Conservation (phyloP, 2,113 vertebrate species). For the Prinia subflava region DNA sequence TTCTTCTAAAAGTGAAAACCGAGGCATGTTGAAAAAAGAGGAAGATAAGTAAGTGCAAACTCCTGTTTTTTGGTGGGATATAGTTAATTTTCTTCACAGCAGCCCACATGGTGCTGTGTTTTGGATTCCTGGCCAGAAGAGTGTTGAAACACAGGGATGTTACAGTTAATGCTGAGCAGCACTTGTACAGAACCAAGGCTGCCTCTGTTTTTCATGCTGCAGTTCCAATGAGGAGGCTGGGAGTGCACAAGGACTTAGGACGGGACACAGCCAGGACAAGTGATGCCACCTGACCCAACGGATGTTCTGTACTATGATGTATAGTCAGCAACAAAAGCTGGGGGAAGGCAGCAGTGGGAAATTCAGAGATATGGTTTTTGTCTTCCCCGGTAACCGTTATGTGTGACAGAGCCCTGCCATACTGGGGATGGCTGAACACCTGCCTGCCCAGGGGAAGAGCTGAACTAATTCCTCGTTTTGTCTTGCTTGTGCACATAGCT, state of each 20-base stretch:
- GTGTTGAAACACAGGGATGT: neutral
- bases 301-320: neutral
- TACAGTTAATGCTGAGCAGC: neutral
- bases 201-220: neutral
- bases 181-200: neutral
- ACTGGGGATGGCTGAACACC: neutral
- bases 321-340: neutral
- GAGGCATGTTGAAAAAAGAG: neutral
- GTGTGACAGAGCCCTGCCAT: accelerated
- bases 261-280: neutral
- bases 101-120: neutral
- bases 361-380: accelerated
- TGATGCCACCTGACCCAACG: neutral
- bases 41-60: neutral
- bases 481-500: neutral
- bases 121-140: neutral
- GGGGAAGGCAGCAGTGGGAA: neutral
- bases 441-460: neutral
- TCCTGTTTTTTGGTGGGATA: neutral
- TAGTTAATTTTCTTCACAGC: neutral
- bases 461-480: neutral
- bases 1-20: neutral
- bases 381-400: accelerated
- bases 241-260: neutral
- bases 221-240: neutral